These are phyloP conservation scores for Apus apus DNA, from an alignment of 2,113 vertebrate genomes.

Conservation along the genomic window DNA sequence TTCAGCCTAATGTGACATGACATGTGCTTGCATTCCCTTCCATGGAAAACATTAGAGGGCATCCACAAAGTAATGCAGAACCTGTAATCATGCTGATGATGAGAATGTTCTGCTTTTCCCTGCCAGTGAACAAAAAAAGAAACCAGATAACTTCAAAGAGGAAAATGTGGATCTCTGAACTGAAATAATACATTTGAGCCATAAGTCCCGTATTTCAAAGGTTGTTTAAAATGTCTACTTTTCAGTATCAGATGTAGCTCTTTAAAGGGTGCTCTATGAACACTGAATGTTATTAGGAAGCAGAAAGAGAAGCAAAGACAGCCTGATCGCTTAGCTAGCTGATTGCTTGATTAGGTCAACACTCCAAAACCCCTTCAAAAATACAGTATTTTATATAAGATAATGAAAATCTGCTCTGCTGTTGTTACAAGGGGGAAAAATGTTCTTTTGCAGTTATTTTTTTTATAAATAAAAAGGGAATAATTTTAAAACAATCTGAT, in stretches of 20 bases:
- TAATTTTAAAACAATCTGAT: background rate
- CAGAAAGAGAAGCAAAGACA: background rate
- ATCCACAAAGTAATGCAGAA: background rate
- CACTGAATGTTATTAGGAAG: background rate
- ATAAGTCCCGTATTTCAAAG: background rate
- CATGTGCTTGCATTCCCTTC: background rate
- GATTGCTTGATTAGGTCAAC: slow-evolving; percentile 3
- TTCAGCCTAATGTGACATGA: background rate
- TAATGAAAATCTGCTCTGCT: background rate
- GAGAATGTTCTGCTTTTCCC: background rate
- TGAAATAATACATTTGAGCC: background rate
- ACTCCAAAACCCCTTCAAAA: background rate
- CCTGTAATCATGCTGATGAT: background rate
- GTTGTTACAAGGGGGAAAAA: background rate
- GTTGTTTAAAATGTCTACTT: background rate
- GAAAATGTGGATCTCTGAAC: background rate
- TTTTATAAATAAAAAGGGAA: background rate
- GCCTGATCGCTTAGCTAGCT: background rate
- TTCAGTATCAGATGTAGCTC: background rate
- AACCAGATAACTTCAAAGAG: background rate
- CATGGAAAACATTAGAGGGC: background rate
- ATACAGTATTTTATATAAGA: background rate
- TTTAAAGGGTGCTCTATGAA: background rate
- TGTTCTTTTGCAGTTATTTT: background rate
- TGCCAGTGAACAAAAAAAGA: background rate